Evolutionary conservation across 2,113 vertebrate species (phyloP).

Genomic region (Alethe diademata): DNA sequence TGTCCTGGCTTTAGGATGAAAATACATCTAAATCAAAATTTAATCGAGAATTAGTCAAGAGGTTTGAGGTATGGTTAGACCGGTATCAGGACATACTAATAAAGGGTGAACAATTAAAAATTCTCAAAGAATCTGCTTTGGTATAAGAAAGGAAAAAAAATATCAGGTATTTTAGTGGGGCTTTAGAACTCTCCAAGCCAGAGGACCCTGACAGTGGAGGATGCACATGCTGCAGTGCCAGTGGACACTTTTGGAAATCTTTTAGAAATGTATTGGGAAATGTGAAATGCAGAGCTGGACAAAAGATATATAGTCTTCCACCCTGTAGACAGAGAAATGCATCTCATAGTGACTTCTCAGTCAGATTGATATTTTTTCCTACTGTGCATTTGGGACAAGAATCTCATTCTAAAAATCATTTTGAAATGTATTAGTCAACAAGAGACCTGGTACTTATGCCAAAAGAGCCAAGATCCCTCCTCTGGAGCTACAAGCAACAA

Average conservation of each 20-base stretch:
- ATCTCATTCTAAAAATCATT: slow-evolving; percentile 18
- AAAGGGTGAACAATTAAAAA: neutral
- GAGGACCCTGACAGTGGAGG: neutral
- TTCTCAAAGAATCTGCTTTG: neutral
- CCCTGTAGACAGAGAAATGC: neutral
- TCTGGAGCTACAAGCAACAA: neutral
- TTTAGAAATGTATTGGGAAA: neutral
- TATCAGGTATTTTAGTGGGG: neutral
- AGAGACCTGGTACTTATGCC: neutral
- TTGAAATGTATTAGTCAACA: neutral
- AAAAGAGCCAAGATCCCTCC: neutral
- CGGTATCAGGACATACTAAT: neutral
- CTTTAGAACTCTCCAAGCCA: neutral
- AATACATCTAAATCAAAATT: neutral
- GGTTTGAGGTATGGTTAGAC: neutral
- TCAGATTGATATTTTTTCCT: neutral
- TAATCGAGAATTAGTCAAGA: neutral
- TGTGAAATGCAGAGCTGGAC: neutral
- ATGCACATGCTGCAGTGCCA: neutral
- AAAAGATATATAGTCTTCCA: neutral
- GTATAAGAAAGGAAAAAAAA: neutral
- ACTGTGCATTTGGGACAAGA: neutral
- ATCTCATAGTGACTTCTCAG: neutral
- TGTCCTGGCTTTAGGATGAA: neutral
- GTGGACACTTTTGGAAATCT: neutral